Conservation (phyloP, 2,113 vertebrate species). For the Rana temporaria region DNA sequence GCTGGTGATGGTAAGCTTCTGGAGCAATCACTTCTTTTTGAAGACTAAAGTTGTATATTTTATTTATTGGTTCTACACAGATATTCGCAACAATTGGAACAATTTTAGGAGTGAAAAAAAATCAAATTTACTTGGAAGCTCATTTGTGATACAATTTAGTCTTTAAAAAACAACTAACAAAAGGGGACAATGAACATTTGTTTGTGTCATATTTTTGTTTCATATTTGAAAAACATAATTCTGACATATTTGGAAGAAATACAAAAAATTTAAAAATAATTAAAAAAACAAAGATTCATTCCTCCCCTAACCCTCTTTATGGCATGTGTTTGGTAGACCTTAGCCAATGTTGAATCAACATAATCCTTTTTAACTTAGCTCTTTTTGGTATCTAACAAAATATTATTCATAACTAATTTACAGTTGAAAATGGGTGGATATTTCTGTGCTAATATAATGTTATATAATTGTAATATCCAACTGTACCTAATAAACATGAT, state of each 20-base stretch:
- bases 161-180: conserved; percentile 77
- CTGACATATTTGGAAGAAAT: not conserved
- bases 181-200: conserved; percentile 77
- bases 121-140: not conserved
- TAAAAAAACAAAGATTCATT: conserved; percentile 76
- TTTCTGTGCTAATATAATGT: not conserved
- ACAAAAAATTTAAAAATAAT: not conserved
- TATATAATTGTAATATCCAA: not conserved
- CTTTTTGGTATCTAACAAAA: not conserved
- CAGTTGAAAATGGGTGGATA: not conserved
- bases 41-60: conserved; percentile 66
- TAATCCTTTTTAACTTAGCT: conserved; percentile 52
- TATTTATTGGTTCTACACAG: not conserved
- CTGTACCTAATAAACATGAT: not conserved
- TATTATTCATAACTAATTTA: not conserved
- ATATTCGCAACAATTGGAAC: too few species aligned
- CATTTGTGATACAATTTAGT: conserved; percentile 60
- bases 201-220: conserved; percentile 52
- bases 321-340: conserved; percentile 71
- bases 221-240: not conserved
- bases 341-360: conserved; percentile 56
- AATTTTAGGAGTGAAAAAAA: not conserved
- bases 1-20: conserved; percentile 60
- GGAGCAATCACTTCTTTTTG: conserved; percentile 67
- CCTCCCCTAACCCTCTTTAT: conserved; percentile 64